Evolutionary conservation across 2,113 vertebrate species (phyloP), one percentile per base, ranked within the genome.

Genomic region (Nothobranchius furzeri): DNA sequence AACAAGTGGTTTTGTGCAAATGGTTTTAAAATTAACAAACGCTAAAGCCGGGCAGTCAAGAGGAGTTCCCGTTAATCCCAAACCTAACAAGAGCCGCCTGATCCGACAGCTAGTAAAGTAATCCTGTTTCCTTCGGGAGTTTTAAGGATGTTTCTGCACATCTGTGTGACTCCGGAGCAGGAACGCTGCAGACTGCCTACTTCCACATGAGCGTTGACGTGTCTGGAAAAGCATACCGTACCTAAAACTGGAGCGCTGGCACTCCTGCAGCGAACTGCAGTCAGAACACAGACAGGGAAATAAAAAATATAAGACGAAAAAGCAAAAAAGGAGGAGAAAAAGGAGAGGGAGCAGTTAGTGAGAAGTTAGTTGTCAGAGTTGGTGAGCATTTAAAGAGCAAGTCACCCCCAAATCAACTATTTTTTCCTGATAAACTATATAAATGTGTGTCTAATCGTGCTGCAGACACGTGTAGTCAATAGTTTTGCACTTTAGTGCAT

Each of bases 211-310:
- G 3, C 60, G 55, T 78, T 50, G 70, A 58, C 10, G 9, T 69
- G 40, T 57, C 60, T 64, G 64, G 62, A 59, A 20, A 60, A 63
- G 66, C 60, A 86, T 94, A 95, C 95, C 74, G 87, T 98, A 98
- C 97, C 97, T 97, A 98, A 93, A 83, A 92, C 91, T 1, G 97
- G 96, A 87, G 96, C 96, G 88, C 96, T 98, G 95, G 95, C 93
- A 90, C 97, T 99, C 92, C 96, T 94, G 93, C 87, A 82, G 86
- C 95, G 94, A 88, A 96, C 97, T 99, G 94, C 85, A 90, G 73
- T 63, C 88, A 86, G 72, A 93, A 92, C 91, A 91, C 84, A 93
- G 91, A 80, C 56, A 68, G 52, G 68, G 47, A 74, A 65, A 45
- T 12, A 45, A 45, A 45, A 45, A 45, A 2, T 9, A 42, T 11